Conservation (phyloP, 2,113 vertebrate genomes). For the Ahaetulla prasina region DNA sequence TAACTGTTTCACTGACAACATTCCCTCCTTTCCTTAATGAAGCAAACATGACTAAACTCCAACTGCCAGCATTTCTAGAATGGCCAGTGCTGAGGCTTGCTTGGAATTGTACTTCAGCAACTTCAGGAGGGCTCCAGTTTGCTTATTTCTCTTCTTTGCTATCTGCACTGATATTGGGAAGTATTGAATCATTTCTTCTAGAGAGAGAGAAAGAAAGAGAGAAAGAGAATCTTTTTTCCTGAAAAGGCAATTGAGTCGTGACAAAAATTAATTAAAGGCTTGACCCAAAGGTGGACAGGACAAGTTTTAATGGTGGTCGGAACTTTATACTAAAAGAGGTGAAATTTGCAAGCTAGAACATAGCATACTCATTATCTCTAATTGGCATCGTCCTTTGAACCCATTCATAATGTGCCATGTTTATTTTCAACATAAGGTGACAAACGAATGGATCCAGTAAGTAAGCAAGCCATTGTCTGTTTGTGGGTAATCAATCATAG, state of each 20-base stretch:
- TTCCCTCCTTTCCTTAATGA: neutral
- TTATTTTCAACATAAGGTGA: neutral
- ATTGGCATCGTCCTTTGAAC: neutral
- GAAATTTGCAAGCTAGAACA: neutral
- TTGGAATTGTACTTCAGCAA: neutral
- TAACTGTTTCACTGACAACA: neutral
- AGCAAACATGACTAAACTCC: neutral
- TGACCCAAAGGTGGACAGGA: neutral
- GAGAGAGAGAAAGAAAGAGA: no score
- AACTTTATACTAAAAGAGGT: neutral
- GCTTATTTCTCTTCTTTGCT: neutral
- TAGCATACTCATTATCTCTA: neutral
- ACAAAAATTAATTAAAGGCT: neutral
- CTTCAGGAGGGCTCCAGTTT: neutral
- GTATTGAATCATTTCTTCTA: neutral
- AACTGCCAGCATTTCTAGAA: neutral
- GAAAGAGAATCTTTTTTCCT: neutral
- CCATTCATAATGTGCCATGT: neutral
- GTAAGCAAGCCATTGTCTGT: neutral
- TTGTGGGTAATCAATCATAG: neutral
- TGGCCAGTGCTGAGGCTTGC: neutral
- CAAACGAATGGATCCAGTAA: neutral
- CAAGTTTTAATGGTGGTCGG: neutral
- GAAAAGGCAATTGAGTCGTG: neutral
- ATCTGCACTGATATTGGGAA: neutral